These are phyloP conservation scores for Noctua fimbriata DNA, from an alignment of 2,888 invertebrate species.

Conservation along the genomic window DNA sequence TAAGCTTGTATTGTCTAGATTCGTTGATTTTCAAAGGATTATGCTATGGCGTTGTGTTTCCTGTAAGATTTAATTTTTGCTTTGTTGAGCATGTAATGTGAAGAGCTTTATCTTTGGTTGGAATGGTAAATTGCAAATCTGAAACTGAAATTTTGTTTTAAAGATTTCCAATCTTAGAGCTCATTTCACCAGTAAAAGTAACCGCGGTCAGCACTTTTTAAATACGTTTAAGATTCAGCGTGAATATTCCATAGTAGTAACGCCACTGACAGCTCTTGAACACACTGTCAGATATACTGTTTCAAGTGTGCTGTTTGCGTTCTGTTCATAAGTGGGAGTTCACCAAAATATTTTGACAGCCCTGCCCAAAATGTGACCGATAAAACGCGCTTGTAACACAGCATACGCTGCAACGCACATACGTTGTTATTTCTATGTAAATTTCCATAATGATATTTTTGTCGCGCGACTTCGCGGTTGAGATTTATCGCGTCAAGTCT, in stretches of 20 bases:
- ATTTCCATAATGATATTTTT: conserved; percentile 90
- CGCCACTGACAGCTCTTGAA: not conserved
- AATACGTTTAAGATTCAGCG: not conserved
- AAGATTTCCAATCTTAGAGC: not conserved
- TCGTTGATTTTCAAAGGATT: conserved; percentile 41
- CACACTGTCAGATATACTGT: not conserved
- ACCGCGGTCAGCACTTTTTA: not conserved
- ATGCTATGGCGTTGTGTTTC: not conserved
- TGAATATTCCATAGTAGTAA: not conserved
- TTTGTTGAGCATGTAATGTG: not conserved
- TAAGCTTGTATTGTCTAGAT: conserved; percentile 44
- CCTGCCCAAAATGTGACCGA: conserved; percentile 47
- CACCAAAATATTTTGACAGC: conserved; percentile 25
- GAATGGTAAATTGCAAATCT: not conserved
- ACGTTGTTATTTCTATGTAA: conserved; percentile 86
- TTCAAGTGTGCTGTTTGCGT: not conserved
- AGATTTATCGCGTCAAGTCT: conserved; percentile 82
- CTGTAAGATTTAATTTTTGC: conserved; percentile 7
- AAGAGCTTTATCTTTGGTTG: not conserved
- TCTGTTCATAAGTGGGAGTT: not conserved
- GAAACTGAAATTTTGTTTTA: not conserved
- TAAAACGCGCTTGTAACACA: conserved; percentile 43
- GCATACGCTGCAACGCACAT: conserved; percentile 67
- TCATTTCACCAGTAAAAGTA: not conserved
- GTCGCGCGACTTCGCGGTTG: conserved; percentile 83